Evolutionary conservation across 2,113 vertebrate species (phyloP), one percentile per base, ranked within the genome.

Genomic region (Merops nubicus): DNA sequence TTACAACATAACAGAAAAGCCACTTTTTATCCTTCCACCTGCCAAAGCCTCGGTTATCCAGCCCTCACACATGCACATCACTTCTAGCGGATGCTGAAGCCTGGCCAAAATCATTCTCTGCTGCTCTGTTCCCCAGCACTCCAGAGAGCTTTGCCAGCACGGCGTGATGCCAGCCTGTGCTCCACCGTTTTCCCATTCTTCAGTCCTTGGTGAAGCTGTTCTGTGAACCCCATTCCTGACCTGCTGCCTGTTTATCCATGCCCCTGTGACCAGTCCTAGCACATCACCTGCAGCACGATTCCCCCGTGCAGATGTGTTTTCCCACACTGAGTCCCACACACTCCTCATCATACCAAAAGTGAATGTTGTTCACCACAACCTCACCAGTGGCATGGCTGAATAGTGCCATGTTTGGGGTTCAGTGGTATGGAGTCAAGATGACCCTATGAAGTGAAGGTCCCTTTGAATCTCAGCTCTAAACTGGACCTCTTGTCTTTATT

Each of bases 101-200:
- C 68, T 60, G 80, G 85, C 95, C 95, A 95, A 81, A 92, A 85
- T 75, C 15, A 26, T 64, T 89, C 69, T 54, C 60, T 92, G 90
- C 69, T 78, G 63, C 73, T 72, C 73, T 31, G 1, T 70, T 90
- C 79, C 68, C 40, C 47, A 54, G 85, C 56, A 23, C 51, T 77
- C 47, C 60, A 15, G 56, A 62, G 54, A 92, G 85, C 82, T 92
- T 70, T 93, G 88, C 93, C 93, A 96, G 77, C 4, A 9, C 0
- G 40, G 79, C 69, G 6, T 3, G 9, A 64, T 14, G 83, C 92
- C 91, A 93, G 1, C 48, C 69, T 85, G 23, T 47, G 51, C 83
- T 92, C 89, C 48, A 28, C 34, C 1, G 0, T 64, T 80, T 89
- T 47, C 48, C 56, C 43, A 45, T 89, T 80, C 68, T 70, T 85